These are phyloP conservation scores for Sparus aurata DNA, from an alignment of 2,797 vertebrate genomes.

Conservation along the genomic window DNA sequence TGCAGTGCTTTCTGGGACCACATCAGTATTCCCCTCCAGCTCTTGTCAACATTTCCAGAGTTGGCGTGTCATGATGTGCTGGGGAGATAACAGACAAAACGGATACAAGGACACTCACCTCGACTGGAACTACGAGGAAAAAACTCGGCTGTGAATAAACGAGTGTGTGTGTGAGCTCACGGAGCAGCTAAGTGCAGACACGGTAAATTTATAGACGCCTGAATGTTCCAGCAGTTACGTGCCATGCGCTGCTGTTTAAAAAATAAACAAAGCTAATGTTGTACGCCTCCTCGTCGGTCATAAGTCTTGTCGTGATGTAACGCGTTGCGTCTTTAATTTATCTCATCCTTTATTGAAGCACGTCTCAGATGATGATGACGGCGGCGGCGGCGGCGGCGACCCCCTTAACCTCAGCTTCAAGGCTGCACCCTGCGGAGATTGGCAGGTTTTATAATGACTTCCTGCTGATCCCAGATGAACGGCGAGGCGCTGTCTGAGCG, in stretches of 20 bases:
- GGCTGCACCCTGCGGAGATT: slow-evolving; percentile 49
- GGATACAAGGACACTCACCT: slow-evolving; percentile 33
- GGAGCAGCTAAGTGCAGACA: background rate
- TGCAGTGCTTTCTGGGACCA: slow-evolving; percentile 20
- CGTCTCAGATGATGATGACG: background rate
- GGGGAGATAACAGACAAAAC: slow-evolving; percentile 57
- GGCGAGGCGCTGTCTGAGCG: slow-evolving; percentile 10
- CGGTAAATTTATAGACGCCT: background rate
- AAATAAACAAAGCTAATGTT: slow-evolving; percentile 15
- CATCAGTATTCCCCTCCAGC: slow-evolving; percentile 60
- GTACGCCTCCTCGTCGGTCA: background rate
- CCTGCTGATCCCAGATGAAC: slow-evolving; percentile 55
- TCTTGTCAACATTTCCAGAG: slow-evolving; percentile 61
- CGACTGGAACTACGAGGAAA: slow-evolving; percentile 8
- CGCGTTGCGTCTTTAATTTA: slow-evolving; percentile 33
- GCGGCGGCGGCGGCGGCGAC: background rate
- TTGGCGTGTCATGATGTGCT: slow-evolving; percentile 44
- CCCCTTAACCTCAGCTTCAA: slow-evolving; percentile 25
- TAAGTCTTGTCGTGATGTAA: slow-evolving; percentile 17
- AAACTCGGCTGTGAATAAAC: background rate
- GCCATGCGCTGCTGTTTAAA: slow-evolving; percentile 11
- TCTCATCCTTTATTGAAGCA: slow-evolving; percentile 28
- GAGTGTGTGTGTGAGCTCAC: background rate
- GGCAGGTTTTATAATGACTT: slow-evolving; percentile 64
- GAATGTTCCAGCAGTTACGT: slow-evolving; percentile 11